Conservation (phyloP, 2,113 vertebrate species). For the Neotoma lepida region DNA sequence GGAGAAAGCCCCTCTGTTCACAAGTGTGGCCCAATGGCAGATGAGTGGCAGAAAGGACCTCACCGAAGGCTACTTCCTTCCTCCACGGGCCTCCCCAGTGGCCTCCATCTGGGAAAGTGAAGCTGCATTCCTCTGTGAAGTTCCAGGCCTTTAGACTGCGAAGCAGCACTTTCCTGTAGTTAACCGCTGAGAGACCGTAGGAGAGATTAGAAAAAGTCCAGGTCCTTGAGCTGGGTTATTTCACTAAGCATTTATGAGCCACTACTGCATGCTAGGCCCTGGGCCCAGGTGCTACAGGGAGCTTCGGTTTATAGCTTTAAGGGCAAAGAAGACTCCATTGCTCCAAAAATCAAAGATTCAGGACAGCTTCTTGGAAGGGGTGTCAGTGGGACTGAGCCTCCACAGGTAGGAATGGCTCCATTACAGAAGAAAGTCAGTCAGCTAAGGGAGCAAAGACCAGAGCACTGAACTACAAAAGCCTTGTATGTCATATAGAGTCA, state of each 20-base stretch:
- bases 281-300: background rate
- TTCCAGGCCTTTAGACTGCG: background rate
- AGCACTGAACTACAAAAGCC: background rate
- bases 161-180: background rate
- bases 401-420: background rate
- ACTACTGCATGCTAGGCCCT: background rate
- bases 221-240: background rate
- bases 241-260: background rate
- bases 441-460: background rate
- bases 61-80: background rate
- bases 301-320: background rate
- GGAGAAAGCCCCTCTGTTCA: background rate
- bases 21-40: background rate
- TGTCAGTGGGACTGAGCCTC: background rate
- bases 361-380: slow-evolving; percentile 4
- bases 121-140: background rate
- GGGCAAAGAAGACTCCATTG: background rate
- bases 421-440: background rate
- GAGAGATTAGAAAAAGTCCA: background rate
- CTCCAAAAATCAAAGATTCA: background rate
- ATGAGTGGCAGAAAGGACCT: background rate
- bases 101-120: background rate
- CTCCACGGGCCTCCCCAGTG: background rate
- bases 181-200: background rate
- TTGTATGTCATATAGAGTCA: background rate